Evolutionary conservation across 2,888 invertebrate genomes (phyloP), one percentile per base, ranked within the genome.

Genomic region (Hirtodrosophila alboralis): DNA sequence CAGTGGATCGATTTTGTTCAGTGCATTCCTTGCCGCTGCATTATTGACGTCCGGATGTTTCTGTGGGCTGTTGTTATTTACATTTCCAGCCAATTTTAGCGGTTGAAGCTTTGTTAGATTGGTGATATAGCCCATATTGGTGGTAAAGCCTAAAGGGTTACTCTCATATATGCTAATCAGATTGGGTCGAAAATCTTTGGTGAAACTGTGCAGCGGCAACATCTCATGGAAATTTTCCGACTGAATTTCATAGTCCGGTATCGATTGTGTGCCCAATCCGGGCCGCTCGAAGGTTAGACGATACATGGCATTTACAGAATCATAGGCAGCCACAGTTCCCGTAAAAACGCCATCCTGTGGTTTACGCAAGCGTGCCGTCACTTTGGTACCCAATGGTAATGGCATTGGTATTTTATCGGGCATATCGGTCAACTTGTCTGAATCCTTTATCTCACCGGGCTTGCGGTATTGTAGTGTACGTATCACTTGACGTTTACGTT

Each of bases 261-360:
- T 96, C 48, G 98, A 97, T 91, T 98, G 97, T 4, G 98, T 98
- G 0, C 98, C 98, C 31, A 98, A 92, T 34, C 97, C 97, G 34
- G 94, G 94, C 45, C 97, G 92, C 90, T 98, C 98, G 91, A 99
- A 98, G 1, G 97, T 96, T 75, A 99, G 96, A 81, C 98, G 93
- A 90, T 99, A 99, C 6, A 97, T 96, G 84, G 97, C 97, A 86
- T 97, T 96, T 4, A 96, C 95, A 4, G 98, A 97, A 88, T 99
- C 98, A 14, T 98, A 96, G 27, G 98, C 98, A 91, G 98, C 98
- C 69, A 98, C 96, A 36, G 95, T 95, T 4, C 97, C 97, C 38
- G 96, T 97, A 86, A 97, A 98, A 40, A 98, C 92, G 4, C 98
- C 98, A 92, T 98, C 98, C 91, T 98, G 97, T 2, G 98, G 98